Base-by-base conservation (phyloP, 2,888 invertebrate species). In the Siphlonurus alternatus region DNA sequence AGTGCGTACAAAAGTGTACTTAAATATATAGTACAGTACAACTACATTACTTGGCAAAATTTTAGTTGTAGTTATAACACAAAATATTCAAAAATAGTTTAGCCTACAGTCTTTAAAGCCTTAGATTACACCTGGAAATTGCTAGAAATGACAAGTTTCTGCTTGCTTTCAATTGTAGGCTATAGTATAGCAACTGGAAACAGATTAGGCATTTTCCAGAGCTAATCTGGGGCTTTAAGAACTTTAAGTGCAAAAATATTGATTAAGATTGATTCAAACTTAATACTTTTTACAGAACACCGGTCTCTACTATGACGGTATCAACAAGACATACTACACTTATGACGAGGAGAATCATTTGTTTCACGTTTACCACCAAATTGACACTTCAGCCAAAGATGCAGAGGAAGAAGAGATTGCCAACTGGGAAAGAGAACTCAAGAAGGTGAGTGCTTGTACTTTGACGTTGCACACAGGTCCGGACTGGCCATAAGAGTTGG, bases 241-340 rank as follows among this genome's bases (percentile, higher is more conserved):
- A n/a, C n/a, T n/a, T n/a, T n/a, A n/a, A n/a, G n/a, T n/a, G n/a
- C n/a, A n/a, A n/a, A n/a, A n/a, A n/a, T n/a, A n/a, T n/a, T n/a
- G n/a, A n/a, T n/a, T n/a, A n/a, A n/a, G n/a, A n/a, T n/a, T n/a
- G n/a, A n/a, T n/a, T n/a, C n/a, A n/a, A n/a, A n/a, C n/a, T n/a
- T n/a, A n/a, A 64, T 23, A 65, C 68, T 65, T 67, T 69, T 75
- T 76, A 56, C 71, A 94, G 93, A 88, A 89, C 74, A 83, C 87
- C 70, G 88, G 89, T 1, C 78, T 95, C 25, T 94, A 93, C 74
- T 96, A 94, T 73, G 93, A 95, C 75, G 89, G 90, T 3, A 85
- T 87, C 68, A 86, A 86, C 25, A 88, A 88, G 2, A 89, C 86
- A 64, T 95, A 94, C 74, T 88, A 92, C 72, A 83, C 81, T 70